phyloP scores from a whole-genome alignment of 2,888 invertebrate species.

The Vesta saturnalis region DNA sequence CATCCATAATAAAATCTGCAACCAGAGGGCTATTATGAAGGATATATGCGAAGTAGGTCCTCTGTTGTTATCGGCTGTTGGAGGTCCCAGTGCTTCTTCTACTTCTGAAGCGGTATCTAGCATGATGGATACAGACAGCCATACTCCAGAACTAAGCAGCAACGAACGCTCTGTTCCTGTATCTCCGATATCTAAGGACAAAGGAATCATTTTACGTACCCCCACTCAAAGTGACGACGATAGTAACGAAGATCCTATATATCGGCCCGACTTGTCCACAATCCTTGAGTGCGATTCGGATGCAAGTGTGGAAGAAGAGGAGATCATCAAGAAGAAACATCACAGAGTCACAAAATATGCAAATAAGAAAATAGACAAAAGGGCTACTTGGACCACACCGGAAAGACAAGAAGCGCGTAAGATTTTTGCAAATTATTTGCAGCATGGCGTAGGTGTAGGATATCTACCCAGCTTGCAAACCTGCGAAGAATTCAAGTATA shows the following conservation, averaged over 20 bases:
- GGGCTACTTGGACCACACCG: constrained; percentile 3
- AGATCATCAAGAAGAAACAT: neutral
- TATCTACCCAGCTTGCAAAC: constrained; percentile 5
- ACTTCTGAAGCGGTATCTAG: neutral
- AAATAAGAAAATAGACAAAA: neutral
- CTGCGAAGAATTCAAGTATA: constrained; percentile 7
- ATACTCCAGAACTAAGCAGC: neutral
- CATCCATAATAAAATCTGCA: constrained; percentile 9
- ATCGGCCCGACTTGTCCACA: constrained; percentile 3
- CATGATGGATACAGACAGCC: neutral
- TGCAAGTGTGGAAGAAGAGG: neutral
- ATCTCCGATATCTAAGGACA: neutral
- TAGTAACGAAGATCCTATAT: too few species aligned
- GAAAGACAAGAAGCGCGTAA: neutral
- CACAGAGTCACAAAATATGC: neutral
- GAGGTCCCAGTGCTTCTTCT: neutral
- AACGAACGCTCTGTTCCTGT: neutral
- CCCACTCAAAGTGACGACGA: neutral
- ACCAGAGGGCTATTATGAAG: neutral
- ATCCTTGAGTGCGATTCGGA: neutral
- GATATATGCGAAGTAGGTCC: constrained; percentile 3
- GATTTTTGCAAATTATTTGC: constrained; percentile 1
- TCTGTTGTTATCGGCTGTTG: constrained; percentile 2
- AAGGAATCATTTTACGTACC: too few species aligned
- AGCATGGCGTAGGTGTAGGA: neutral